Conservation (phyloP, 2,113 vertebrate genomes). For the Romanogobio albipinnatus region DNA sequence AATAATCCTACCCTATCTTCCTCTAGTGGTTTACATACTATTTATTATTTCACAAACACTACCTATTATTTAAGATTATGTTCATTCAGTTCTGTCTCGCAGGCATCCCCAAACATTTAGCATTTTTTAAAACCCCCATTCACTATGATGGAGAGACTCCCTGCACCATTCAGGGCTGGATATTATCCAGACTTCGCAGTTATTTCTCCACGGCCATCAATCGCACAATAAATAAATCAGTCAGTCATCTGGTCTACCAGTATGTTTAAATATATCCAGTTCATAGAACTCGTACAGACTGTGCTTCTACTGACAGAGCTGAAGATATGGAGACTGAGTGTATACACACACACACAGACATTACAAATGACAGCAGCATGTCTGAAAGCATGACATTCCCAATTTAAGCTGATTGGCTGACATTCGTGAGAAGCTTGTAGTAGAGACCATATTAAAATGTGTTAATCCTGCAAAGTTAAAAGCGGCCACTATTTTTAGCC, state of each 20-base stretch:
- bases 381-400: constrained; percentile 6
- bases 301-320: neutral
- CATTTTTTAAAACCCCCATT: neutral
- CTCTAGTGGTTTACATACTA: neutral
- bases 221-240: constrained; percentile 1
- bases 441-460: constrained; percentile 25
- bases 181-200: neutral
- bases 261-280: constrained; percentile 1
- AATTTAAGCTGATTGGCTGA: constrained; percentile 16
- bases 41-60: neutral
- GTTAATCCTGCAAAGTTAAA: constrained; percentile 44
- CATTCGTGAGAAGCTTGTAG: constrained; percentile 21
- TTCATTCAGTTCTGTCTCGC: neutral
- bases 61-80: neutral
- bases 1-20: neutral
- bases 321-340: neutral
- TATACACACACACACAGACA: neutral
- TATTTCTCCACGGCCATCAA: neutral
- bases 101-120: neutral
- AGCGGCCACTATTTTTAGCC: constrained; percentile 45
- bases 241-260: neutral
- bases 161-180: neutral
- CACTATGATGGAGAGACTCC: neutral
- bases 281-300: neutral
- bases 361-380: constrained; percentile 19